Base-by-base conservation (phyloP, 1,140 invertebrate genomes). In the Lepidotrigona ventralis region DNA sequence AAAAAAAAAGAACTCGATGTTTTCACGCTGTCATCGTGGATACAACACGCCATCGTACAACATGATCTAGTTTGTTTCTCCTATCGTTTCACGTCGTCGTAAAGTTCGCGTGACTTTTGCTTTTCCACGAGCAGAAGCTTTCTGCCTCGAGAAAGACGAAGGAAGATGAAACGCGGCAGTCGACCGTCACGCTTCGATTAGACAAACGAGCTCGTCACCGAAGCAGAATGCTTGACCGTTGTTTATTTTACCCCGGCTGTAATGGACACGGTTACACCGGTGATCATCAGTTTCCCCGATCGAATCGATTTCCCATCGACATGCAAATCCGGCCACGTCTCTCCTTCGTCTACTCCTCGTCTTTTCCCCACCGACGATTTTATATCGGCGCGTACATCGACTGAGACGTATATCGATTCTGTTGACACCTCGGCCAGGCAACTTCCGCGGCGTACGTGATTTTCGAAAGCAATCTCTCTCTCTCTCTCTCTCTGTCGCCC, bases 301-400 rank as follows among this genome's bases (percentile, higher is more conserved):
- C 69, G 39, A 77, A 84, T 79, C 82, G 82, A 84, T 84, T 84
- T 84, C 72, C 77, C 82, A 84, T 84, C 77, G 82, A 51, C 68
- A 84, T 84, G 82, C 77, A 79, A 84, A 79, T 84, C 53, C 82
- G 81, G 26, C 75, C 56, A 70, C 56, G 66, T 83, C 54, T 70
- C 81, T 83, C 81, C 53, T 39, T 54, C 46, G 39, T 39, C 39
- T 46, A 8, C 8, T 46, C 74, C 54, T 78, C 75, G 60, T 77
- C 66, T 83, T 70, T 78, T 60, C 64, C 56, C 56, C 56, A 54
- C 68, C 26, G 0, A 33, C 75, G 66, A 70, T 83, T 76, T 70
- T 83, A 54, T 78, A 70, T 69, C 74, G 56, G 33, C 56, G 66
- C 54, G 66, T 4, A 39, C 33, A 39, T 71, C 54, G 66, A 83